These are phyloP conservation scores for Pantala flavescens DNA, from an alignment of 1,140 invertebrate species.

Conservation along the genomic window DNA sequence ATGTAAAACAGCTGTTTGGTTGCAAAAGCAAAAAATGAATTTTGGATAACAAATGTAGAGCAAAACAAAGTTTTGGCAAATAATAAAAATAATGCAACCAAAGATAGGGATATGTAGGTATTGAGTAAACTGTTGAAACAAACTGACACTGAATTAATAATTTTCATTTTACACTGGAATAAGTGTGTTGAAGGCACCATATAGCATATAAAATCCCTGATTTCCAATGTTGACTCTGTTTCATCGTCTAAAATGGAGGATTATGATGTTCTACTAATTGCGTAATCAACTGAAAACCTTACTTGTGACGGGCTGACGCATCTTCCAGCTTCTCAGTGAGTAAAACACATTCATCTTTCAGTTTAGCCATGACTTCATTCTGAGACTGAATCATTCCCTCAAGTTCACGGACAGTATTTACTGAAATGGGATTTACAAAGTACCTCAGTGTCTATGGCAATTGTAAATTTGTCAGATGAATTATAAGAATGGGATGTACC, in stretches of 20 bases:
- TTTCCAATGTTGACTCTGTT: slow-evolving; percentile 6
- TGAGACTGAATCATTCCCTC: slow-evolving; percentile 75
- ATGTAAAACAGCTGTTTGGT: too few relatives aligned
- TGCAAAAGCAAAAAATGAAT: too few relatives aligned
- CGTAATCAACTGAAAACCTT: slow-evolving; percentile 32
- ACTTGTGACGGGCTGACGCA: slow-evolving; percentile 71
- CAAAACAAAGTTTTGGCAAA: too few relatives aligned
- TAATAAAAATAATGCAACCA: too few relatives aligned
- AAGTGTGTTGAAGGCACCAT: too few relatives aligned
- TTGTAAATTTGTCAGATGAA: slow-evolving; percentile 15
- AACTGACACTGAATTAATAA: too few relatives aligned
- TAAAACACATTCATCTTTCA: slow-evolving; percentile 71
- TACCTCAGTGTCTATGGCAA: slow-evolving; percentile 16
- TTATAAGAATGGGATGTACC: too few relatives aligned
- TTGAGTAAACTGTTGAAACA: too few relatives aligned
- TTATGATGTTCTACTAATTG: not conserved
- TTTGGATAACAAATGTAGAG: too few relatives aligned
- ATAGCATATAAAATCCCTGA: not conserved
- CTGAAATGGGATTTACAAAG: slow-evolving; percentile 32
- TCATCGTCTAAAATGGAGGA: not conserved
- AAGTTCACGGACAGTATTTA: slow-evolving; percentile 62
- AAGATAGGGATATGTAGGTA: too few relatives aligned
- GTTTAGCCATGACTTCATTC: slow-evolving; percentile 77
- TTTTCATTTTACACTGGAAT: too few relatives aligned
- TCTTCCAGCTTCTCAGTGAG: slow-evolving; percentile 76